Evolutionary conservation across 1,140 invertebrate genomes (phyloP).

Genomic region (Drosophila azteca): DNA sequence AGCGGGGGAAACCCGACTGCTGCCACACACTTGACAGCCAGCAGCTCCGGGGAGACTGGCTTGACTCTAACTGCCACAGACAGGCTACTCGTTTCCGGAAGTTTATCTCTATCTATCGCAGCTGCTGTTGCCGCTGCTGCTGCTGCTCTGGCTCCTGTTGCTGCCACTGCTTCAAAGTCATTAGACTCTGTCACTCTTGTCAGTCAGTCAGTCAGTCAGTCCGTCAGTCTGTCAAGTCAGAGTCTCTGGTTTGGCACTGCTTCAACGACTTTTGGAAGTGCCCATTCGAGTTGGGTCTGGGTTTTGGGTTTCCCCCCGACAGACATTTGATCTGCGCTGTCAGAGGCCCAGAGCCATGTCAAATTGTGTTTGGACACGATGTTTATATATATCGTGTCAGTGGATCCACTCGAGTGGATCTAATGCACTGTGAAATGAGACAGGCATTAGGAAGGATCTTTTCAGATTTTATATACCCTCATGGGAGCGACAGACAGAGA

Average conservation of each 20-base stretch:
- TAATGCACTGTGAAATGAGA: constrained; percentile 32
- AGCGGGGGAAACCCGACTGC: too few species aligned
- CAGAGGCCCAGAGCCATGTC: constrained; percentile 41
- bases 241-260: constrained; percentile 42
- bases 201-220: constrained; percentile 26
- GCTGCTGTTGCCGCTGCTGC: constrained; percentile 24
- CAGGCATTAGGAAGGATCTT: constrained; percentile 12
- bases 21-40: constrained; percentile 28
- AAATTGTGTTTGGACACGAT: constrained; percentile 49
- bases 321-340: constrained; percentile 51
- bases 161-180: constrained; percentile 60
- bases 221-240: neutral
- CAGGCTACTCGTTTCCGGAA: constrained; percentile 74
- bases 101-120: constrained; percentile 47
- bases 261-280: constrained; percentile 34
- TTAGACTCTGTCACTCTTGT: constrained; percentile 56
- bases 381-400: constrained; percentile 18
- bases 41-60: too few species aligned
- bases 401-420: constrained; percentile 5
- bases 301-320: constrained; percentile 1
- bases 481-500: constrained; percentile 12
- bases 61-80: constrained; percentile 35
- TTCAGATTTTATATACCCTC: constrained; percentile 9
- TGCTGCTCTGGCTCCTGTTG: neutral
- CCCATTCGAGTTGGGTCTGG: constrained; percentile 5